phyloP scores from a whole-genome alignment of 2,888 invertebrate species.

The Leptothorax acervorum region DNA sequence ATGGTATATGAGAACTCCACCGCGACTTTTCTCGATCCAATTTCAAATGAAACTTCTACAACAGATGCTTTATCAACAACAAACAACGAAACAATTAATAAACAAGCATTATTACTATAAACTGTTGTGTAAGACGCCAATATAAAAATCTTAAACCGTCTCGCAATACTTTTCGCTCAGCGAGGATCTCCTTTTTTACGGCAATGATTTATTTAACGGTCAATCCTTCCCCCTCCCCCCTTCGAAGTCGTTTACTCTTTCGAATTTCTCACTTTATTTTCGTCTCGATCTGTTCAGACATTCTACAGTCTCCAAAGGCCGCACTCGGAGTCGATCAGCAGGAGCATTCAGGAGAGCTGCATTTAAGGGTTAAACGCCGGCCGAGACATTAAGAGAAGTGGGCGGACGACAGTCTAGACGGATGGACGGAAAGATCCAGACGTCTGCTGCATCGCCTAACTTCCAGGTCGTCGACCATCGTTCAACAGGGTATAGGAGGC shows the following conservation, averaged over 20 bases:
- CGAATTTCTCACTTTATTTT: background rate
- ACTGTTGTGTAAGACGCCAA: background rate
- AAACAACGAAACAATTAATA: background rate
- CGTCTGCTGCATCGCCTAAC: conserved; percentile 36
- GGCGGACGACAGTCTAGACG: conserved; percentile 39
- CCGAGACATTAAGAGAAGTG: conserved; percentile 38
- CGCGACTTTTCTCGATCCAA: conserved; percentile 1
- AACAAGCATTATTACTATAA: background rate
- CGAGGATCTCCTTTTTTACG: background rate
- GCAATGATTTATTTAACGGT: background rate
- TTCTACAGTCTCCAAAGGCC: conserved; percentile 83
- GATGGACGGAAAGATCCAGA: conserved; percentile 36
- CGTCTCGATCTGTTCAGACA: conserved; percentile 73
- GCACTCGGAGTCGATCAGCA: conserved; percentile 79
- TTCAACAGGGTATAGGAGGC: conserved; percentile 55
- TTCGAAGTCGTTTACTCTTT: background rate
- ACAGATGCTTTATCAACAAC: background rate
- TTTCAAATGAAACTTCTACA: conserved; percentile 3
- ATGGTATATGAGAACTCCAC: background rate
- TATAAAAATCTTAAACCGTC: background rate
- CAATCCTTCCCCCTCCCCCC: background rate
- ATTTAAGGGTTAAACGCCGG: conserved; percentile 74
- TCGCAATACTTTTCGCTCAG: background rate
- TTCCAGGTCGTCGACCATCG: conserved; percentile 45
- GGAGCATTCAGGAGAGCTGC: conserved; percentile 82